Percentiles rank a stretch among this genome's conserved stretches.
These are phyloP conservation scores for Blera fallax DNA, from an alignment of 2,888 invertebrate genomes.

Conservation along the genomic window DNA sequence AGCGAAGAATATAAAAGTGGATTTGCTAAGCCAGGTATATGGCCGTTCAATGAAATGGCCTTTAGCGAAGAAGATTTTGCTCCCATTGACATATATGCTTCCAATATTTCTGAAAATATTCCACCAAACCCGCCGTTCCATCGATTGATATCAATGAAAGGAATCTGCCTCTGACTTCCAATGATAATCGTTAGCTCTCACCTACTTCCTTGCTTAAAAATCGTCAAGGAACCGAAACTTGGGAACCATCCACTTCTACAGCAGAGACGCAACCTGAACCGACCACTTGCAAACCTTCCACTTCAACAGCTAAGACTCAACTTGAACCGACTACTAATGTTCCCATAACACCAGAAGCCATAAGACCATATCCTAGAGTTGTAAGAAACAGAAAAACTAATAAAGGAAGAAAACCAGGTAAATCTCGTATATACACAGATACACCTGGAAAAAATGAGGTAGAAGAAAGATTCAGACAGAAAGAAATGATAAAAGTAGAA, in stretches of 20 bases:
- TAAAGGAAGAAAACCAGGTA: background rate
- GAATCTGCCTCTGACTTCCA: background rate
- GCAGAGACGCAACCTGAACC: slow-evolving; percentile 12
- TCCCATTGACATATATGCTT: slow-evolving; percentile 2
- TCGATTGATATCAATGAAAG: slow-evolving; percentile 29
- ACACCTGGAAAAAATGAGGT: slow-evolving; percentile 4
- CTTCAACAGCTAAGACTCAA: slow-evolving; percentile 22
- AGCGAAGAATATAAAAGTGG: slow-evolving; percentile 50
- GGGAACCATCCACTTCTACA: slow-evolving; percentile 2
- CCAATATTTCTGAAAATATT: slow-evolving; percentile 1
- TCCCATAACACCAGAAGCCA: slow-evolving; percentile 39
- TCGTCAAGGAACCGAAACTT: slow-evolving; percentile 18
- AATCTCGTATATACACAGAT: slow-evolving; percentile 6
- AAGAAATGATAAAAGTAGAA: slow-evolving; percentile 27
- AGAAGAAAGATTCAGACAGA: slow-evolving; percentile 12
- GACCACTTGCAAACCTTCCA: slow-evolving; percentile 26
- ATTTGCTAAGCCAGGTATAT: slow-evolving; percentile 15
- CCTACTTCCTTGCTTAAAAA: slow-evolving; percentile 24
- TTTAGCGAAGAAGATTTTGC: slow-evolving; percentile 10
- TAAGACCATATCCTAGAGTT: slow-evolving; percentile 29
- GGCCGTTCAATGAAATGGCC: slow-evolving; percentile 29
- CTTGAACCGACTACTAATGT: slow-evolving; percentile 19
- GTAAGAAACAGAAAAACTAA: slow-evolving; percentile 12
- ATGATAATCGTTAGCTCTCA: too few species aligned
- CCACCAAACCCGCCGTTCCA: slow-evolving; percentile 2